Evolutionary conservation across 1,140 invertebrate species (phyloP), one percentile per base, ranked within the genome.

Genomic region (Solen grandis): DNA sequence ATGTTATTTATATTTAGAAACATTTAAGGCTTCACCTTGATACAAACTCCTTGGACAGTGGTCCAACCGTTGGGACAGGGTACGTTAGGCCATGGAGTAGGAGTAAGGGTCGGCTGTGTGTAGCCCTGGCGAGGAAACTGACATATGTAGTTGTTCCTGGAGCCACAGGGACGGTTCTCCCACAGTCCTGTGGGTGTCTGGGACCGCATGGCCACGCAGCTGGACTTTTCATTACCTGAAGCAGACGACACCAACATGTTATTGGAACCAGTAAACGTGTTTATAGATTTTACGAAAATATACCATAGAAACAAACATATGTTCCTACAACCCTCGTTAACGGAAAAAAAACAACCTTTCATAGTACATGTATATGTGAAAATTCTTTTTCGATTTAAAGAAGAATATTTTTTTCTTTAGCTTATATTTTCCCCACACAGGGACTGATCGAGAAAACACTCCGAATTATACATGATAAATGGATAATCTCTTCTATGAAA

Each of bases 201-300:
- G 19, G 86, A 73, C n/a, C 69, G 63, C 60, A 88, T 84, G 41
- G 72, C 83, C 16, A 86, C 83, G 69, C 87, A 88, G 14, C 75
- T 83, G 55, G 66, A 70, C 4, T 36, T 38, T 36, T 88, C 85
- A 78, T 84, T 84, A 19, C 87, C 87, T 88, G 69, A 19, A 33
- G 25, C 14, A 50, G 10, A 25, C 57, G 29, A 19, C 31, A 82
- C 80, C 80, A 57, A 63, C 69, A 29, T 82, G 80, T 38, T 35
- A 62, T 14, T 14, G 46, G 38, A 54, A 50, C 80, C 80, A 82
- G 72, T 76, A 60, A 0, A 73, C 76, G 63, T 69, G 76, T 16
- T 16, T n/a, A 0, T 76, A n/a, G 1, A 63, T 2, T 1, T 68
- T 27, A 22, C 80, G n/a, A n/a, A n/a, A n/a, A n/a, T n/a, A n/a